Base-by-base conservation (phyloP, 2,888 invertebrate genomes). In the Allacma fusca region DNA sequence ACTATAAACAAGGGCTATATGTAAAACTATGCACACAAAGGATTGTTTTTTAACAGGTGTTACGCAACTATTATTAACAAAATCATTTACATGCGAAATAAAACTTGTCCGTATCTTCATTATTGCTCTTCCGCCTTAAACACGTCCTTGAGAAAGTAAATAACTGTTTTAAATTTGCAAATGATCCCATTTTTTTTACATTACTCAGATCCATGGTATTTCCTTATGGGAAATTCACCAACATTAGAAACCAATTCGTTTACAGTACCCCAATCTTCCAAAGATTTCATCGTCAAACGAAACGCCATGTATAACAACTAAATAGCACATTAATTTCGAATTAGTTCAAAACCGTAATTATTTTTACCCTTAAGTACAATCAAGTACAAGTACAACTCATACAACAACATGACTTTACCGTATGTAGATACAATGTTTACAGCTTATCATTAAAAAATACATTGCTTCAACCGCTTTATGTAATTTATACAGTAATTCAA, bases 331-430 rank as follows among this genome's bases (percentile, higher is more conserved):
- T 50, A 65, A 29, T 65, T 24, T 65, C 65, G n/a, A 5, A 9
- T 65, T 65, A 28, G 29, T 65, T 65, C n/a, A 23, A 24, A 65
- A 65, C 4, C n/a, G 29, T 65, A 12, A 28, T 16, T n/a, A n/a
- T n/a, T n/a, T n/a, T 65, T 4, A 21, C 62, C 24, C 4, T 65
- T 65, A 65, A 26, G 28, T 65, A 65, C 65, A 65, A 65, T 65
- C 19, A 65, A 26, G 65, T 65, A 65, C 65, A 65, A 65, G 65
- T 65, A 65, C 65, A 65, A 65, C 65, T 65, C 65, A 65, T 65
- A 65, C 65, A 65, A 65, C 7, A 26, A 65, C 19, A 26, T 65
- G 13, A 26, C 29, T 7, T 65, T 65, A 50, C 1, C 2, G 9
- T 34, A 7, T 9, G 34, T 34, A 34, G 34, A 9, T 4, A 34